Conservation (phyloP, 2,113 vertebrate species). For the Mirounga angustirostris region DNA sequence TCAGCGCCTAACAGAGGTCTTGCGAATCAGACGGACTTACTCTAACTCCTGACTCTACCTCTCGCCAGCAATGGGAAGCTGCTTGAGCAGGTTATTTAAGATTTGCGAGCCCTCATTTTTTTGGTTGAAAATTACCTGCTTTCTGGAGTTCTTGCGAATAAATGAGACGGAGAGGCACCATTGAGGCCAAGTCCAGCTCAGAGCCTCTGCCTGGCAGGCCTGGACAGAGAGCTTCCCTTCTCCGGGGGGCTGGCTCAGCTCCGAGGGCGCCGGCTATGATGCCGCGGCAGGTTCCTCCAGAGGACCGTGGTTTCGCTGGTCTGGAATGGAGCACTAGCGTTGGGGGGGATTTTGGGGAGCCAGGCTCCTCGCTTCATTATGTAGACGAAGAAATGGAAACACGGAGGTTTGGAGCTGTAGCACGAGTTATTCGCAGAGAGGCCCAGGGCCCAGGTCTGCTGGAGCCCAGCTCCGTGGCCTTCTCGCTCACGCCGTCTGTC, state of each 20-base stretch:
- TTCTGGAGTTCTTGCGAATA: background rate
- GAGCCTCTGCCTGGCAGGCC: fast-evolving
- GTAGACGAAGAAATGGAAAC: constrained; percentile 3
- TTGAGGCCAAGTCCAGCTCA: too few relatives aligned
- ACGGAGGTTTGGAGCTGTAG: background rate
- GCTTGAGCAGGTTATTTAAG: background rate
- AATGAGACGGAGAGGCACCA: background rate
- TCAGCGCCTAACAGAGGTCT: background rate
- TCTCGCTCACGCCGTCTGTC: background rate
- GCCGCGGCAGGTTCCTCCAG: background rate
- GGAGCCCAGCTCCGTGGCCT: background rate
- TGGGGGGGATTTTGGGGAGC: background rate
- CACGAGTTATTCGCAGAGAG: background rate
- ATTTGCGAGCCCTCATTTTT: background rate
- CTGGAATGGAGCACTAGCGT: background rate
- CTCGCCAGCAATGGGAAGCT: background rate
- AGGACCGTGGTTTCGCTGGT: background rate
- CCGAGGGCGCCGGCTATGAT: background rate
- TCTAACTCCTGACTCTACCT: background rate
- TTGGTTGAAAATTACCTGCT: background rate
- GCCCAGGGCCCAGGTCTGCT: background rate
- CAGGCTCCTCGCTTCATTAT: background rate
- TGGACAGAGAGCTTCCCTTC: fast-evolving
- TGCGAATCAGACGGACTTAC: background rate
- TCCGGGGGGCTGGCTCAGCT: background rate